These are phyloP conservation scores for Artemia franciscana DNA, from an alignment of 1,140 invertebrate genomes.

Conservation along the genomic window DNA sequence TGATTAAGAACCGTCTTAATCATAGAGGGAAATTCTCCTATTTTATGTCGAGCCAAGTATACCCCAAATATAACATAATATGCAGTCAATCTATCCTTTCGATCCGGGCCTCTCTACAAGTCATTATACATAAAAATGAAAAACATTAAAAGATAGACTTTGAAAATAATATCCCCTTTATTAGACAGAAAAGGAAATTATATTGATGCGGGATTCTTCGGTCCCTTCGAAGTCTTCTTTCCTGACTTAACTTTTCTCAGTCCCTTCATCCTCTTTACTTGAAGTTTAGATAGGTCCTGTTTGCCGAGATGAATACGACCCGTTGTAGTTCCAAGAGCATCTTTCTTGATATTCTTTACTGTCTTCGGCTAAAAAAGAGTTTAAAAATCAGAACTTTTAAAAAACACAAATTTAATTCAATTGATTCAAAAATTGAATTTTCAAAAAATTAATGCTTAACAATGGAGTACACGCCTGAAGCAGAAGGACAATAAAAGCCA, in stretches of 20 bases:
- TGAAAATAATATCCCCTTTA: no score
- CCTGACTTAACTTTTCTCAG: constrained; percentile 34
- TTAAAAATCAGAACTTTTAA: constrained; percentile 3
- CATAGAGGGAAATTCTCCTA: no score
- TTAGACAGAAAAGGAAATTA: no score
- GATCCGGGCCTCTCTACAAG: no score
- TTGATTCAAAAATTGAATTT: neutral
- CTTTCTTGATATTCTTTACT: constrained; percentile 71
- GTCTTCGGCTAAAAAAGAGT: constrained; percentile 33
- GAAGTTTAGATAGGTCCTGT: constrained; percentile 62
- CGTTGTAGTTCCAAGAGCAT: constrained; percentile 65
- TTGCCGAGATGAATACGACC: constrained; percentile 78
- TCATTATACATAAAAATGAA: no score
- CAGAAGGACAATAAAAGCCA: neutral
- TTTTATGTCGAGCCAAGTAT: no score
- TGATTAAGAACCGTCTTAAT: no score
- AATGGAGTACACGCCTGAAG: neutral
- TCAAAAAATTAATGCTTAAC: neutral
- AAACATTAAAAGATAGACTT: no score
- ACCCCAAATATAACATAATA: no score
- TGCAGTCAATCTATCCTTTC: no score
- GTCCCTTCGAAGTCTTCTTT: constrained; percentile 18
- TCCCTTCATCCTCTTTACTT: constrained; percentile 84
- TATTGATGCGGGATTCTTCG: no score
- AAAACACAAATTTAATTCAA: no score